Conservation (phyloP, 2,797 vertebrate species). For the Acridotheres tristis region DNA sequence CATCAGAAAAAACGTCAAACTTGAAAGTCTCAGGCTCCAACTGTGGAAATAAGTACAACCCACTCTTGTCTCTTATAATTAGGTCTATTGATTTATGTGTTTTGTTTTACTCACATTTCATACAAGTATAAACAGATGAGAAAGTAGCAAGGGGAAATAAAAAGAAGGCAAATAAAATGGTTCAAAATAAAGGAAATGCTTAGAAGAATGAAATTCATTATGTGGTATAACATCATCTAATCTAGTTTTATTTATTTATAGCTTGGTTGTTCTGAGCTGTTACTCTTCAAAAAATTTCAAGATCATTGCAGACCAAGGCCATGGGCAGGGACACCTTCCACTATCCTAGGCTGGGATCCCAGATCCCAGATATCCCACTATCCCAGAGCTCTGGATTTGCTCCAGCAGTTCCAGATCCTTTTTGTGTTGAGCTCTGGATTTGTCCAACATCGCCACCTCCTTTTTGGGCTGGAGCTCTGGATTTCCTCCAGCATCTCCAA, state of each 20-base stretch:
- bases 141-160: not conserved
- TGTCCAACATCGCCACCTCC: not conserved
- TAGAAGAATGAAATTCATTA: not conserved
- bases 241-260: not conserved
- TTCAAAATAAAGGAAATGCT: not conserved
- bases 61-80: slow-evolving; percentile 16
- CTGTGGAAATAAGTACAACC: not conserved
- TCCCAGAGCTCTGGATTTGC: too few relatives aligned
- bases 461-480: too few relatives aligned
- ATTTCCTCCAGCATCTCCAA: not conserved
- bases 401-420: too few relatives aligned
- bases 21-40: slow-evolving; percentile 9
- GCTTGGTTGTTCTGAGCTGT: not conserved
- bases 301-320: not conserved
- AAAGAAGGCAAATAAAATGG: not conserved
- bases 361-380: too few relatives aligned
- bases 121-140: not conserved
- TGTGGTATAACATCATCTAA: not conserved
- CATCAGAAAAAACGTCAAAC: slow-evolving; percentile 15
- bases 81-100: slow-evolving; percentile 4
- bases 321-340: not conserved
- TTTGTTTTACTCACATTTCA: slow-evolving; percentile 13
- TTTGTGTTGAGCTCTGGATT: not conserved
- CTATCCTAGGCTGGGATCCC: too few relatives aligned
- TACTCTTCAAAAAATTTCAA: not conserved